phyloP scores from a whole-genome alignment of 2,113 vertebrate genomes.

The Stegastes partitus region DNA sequence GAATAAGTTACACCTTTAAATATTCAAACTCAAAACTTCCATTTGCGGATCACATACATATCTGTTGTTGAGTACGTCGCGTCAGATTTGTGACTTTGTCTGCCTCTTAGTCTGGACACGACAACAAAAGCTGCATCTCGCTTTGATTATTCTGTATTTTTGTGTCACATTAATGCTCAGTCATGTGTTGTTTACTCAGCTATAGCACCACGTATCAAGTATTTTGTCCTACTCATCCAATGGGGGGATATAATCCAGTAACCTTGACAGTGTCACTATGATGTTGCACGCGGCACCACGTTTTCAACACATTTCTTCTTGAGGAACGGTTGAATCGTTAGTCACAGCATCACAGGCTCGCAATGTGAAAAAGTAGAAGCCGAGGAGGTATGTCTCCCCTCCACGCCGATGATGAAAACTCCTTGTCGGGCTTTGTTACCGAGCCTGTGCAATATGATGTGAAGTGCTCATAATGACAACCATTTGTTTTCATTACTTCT shows the following conservation, averaged over 20 bases:
- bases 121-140: background rate
- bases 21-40: background rate
- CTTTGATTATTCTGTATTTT: background rate
- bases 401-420: constrained; percentile 64
- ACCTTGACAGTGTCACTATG: constrained; percentile 29
- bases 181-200: background rate
- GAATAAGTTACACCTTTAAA: background rate
- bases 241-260: constrained; percentile 65
- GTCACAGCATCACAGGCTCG: constrained; percentile 55
- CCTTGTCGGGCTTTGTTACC: constrained; percentile 69
- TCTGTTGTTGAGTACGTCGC: background rate
- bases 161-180: background rate
- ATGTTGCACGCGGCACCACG: constrained; percentile 34
- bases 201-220: too few species aligned
- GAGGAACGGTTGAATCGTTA: constrained; percentile 58
- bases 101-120: too few species aligned
- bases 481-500: constrained; percentile 82
- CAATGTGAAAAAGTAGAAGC: constrained; percentile 60
- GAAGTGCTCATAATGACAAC: constrained; percentile 70
- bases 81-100: background rate
- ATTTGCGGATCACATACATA: background rate
- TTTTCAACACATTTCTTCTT: constrained; percentile 50
- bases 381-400: constrained; percentile 41
- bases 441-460: constrained; percentile 60
- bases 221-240: constrained; percentile 6